Percentiles rank a stretch among this genome's conserved stretches.
Conservation (phyloP, 2,888 invertebrate genomes). For the Eilema depressum region DNA sequence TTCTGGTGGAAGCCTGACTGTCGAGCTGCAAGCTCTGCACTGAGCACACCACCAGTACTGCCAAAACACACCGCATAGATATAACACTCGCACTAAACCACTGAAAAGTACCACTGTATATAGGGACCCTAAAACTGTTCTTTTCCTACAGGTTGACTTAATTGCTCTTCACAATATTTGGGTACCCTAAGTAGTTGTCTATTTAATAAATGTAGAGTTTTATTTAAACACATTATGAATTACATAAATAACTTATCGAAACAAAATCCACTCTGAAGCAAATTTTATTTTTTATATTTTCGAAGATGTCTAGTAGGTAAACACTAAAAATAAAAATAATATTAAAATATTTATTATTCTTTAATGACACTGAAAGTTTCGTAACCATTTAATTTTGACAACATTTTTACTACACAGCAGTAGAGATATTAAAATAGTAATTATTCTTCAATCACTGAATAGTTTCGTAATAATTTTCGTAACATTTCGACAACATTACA, state of each 20-base stretch:
- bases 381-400: not conserved
- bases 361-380: not conserved
- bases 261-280: not conserved
- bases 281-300: too few species aligned
- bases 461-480: not conserved
- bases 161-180: too few species aligned
- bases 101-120: not conserved
- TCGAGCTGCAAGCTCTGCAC: constrained; percentile 85
- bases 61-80: constrained; percentile 69
- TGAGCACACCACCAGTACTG: constrained; percentile 81
- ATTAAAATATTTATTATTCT: too few species aligned
- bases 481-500: not conserved
- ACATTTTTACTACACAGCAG: not conserved
- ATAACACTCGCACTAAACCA: constrained; percentile 30
- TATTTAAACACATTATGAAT: not conserved
- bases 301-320: too few species aligned
- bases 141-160: not conserved
- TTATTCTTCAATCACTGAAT: too few species aligned
- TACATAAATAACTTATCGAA: not conserved
- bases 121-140: not conserved
- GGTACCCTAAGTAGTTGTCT: not conserved
- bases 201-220: not conserved
- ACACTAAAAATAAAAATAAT: too few species aligned
- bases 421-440: too few species aligned
- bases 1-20: constrained; percentile 87